Evolutionary conservation across 1,140 invertebrate species (phyloP).

Genomic region (Meloidogyne floridensis): DNA sequence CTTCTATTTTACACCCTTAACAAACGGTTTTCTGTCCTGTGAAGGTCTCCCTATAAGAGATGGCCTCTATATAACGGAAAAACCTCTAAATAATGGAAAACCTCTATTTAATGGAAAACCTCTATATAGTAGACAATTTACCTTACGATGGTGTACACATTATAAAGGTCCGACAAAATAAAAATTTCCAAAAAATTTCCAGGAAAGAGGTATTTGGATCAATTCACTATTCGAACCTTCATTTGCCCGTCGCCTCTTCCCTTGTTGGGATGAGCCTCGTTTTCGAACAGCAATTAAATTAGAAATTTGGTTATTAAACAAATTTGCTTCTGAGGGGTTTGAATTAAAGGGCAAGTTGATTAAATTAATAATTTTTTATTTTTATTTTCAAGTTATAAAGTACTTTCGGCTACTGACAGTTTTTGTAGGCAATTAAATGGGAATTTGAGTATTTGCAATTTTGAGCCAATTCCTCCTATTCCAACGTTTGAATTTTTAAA

Average conservation of each 20-base stretch:
- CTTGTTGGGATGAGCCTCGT: slow-evolving; percentile 44
- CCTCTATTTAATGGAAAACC: too few relatives aligned
- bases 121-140: slow-evolving; percentile 48
- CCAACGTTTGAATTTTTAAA: slow-evolving; percentile 12
- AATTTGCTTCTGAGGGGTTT: slow-evolving; percentile 35
- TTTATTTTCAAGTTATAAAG: slow-evolving; percentile 36
- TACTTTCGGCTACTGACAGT: slow-evolving; percentile 37
- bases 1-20: too few relatives aligned
- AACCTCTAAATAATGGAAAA: too few relatives aligned
- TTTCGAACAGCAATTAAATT: slow-evolving; percentile 33
- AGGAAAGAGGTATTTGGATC: slow-evolving; percentile 30
- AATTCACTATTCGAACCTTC: slow-evolving; percentile 39
- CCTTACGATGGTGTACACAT: slow-evolving; percentile 49
- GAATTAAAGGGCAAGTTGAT: neutral
- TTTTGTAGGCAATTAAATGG: slow-evolving; percentile 24
- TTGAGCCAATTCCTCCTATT: slow-evolving; percentile 46
- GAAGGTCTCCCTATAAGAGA: too few relatives aligned
- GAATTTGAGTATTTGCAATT: slow-evolving; percentile 43
- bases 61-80: too few relatives aligned
- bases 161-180: neutral
- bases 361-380: slow-evolving; percentile 19
- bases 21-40: too few relatives aligned
- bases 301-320: slow-evolving; percentile 40
- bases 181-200: slow-evolving; percentile 7
- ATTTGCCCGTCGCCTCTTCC: slow-evolving; percentile 36